Evolutionary conservation across 1,140 invertebrate species (phyloP).

Genomic region (Cyclargus thomasi): DNA sequence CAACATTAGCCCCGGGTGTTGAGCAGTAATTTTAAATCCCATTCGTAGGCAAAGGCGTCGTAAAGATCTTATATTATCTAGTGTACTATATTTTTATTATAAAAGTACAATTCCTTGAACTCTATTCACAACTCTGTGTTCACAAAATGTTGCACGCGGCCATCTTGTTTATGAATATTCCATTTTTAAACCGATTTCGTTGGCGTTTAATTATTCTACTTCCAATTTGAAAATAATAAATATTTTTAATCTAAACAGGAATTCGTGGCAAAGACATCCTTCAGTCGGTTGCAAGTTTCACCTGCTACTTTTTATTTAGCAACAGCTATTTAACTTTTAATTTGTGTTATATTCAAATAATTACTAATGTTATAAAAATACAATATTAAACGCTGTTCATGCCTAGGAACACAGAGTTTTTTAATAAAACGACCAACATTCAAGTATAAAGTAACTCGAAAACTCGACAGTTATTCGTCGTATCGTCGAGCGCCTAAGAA

Average conservation of each 20-base stretch:
- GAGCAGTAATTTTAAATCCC: conserved; percentile 18
- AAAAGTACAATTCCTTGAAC: conserved; percentile 13
- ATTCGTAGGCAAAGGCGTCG: conserved; percentile 18
- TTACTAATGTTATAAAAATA: no score
- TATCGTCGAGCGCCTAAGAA: not conserved
- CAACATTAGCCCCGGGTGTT: conserved; percentile 21
- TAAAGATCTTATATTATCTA: conserved; percentile 20
- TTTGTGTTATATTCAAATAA: not conserved
- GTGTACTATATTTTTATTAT: conserved; percentile 12
- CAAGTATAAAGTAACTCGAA: not conserved
- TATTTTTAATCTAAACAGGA: not conserved
- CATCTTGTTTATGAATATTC: conserved; percentile 2
- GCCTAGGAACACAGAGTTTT: no score
- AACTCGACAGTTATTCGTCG: not conserved
- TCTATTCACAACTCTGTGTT: conserved; percentile 8
- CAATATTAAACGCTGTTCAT: no score
- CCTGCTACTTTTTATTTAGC: not conserved
- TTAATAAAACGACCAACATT: no score
- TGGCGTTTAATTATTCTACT: not conserved
- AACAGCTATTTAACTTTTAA: not conserved
- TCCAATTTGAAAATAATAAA: not conserved
- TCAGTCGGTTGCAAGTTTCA: not conserved
- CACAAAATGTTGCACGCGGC: conserved; percentile 10
- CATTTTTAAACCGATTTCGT: not conserved
- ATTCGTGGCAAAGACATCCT: not conserved